These are phyloP conservation scores for Antechinus stuartii DNA, from an alignment of 2,113 vertebrate genomes.

Conservation along the genomic window DNA sequence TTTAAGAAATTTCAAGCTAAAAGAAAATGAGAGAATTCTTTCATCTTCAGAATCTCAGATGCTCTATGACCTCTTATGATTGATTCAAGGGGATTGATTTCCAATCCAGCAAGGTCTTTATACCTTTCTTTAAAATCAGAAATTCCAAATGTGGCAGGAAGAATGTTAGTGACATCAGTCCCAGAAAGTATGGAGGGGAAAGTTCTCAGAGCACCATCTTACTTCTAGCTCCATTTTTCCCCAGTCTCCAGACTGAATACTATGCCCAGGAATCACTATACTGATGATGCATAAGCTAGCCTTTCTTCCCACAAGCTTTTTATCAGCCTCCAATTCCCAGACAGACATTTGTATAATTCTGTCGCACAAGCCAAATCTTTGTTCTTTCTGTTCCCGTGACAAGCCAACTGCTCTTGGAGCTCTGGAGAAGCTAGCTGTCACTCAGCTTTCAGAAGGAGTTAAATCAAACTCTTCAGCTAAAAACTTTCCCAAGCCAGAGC, in stretches of 20 bases:
- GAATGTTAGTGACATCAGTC: conserved; percentile 20
- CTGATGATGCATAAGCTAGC: not conserved
- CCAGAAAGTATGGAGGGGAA: not conserved
- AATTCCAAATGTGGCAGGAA: conserved; percentile 28
- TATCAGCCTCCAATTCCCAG: not conserved
- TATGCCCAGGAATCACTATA: not conserved
- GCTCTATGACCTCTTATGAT: conserved; percentile 34
- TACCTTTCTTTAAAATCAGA: conserved; percentile 42
- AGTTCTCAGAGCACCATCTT: not conserved
- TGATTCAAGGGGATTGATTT: conserved; percentile 24
- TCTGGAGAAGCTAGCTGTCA: not conserved
- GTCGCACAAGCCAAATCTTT: not conserved
- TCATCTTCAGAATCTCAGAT: conserved; percentile 27
- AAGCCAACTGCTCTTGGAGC: not conserved
- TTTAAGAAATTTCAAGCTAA: conserved; percentile 2
- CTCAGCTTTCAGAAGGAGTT: not conserved
- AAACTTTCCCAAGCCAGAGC: not conserved
- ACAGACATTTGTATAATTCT: not conserved
- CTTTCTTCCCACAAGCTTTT: not conserved
- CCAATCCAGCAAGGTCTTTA: conserved; percentile 38
- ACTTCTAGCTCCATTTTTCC: not conserved
- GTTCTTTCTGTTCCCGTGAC: not conserved
- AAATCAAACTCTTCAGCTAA: not conserved
- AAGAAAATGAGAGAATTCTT: not conserved
- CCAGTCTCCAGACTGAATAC: not conserved